Percentiles rank a stretch among this genome's conserved stretches.
Evolutionary conservation across 2,888 invertebrate genomes (phyloP).

Genomic region (Carpatolechia fugitivella): DNA sequence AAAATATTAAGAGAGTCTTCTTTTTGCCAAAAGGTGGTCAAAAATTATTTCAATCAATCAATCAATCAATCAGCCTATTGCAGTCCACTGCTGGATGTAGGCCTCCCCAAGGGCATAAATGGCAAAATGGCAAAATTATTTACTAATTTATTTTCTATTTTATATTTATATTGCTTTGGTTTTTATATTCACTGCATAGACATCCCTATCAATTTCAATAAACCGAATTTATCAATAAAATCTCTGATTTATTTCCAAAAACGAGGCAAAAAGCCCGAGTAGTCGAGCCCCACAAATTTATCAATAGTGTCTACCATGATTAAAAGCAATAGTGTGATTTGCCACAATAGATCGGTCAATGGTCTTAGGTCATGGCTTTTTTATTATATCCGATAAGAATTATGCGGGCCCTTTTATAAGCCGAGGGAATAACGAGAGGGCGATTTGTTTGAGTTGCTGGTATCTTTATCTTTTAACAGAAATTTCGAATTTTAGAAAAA

Average conservation of each 20-base stretch:
- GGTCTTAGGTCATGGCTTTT: constrained; percentile 53
- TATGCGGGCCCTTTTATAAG: constrained; percentile 55
- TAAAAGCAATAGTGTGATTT: constrained; percentile 50
- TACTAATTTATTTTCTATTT: no score
- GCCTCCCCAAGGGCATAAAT: no score
- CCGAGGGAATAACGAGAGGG: constrained; percentile 7
- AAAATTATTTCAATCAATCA: no score
- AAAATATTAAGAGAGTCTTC: no score
- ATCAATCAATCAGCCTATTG: no score
- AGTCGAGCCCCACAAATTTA: constrained; percentile 4
- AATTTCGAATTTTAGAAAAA: neutral
- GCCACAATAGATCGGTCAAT: constrained; percentile 54
- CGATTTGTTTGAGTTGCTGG: neutral
- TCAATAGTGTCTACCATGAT: constrained; percentile 31
- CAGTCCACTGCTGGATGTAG: no score
- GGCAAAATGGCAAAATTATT: no score
- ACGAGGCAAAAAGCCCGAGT: neutral
- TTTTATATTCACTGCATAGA: no score
- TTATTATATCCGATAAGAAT: constrained; percentile 60
- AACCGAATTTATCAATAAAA: constrained; percentile 2
- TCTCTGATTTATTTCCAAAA: neutral
- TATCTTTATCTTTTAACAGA: neutral
- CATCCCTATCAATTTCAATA: neutral
- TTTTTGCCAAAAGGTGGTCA: no score
- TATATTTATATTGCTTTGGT: no score